Base-by-base conservation (phyloP, 2,888 invertebrate species). In the Dynastes tityus region DNA sequence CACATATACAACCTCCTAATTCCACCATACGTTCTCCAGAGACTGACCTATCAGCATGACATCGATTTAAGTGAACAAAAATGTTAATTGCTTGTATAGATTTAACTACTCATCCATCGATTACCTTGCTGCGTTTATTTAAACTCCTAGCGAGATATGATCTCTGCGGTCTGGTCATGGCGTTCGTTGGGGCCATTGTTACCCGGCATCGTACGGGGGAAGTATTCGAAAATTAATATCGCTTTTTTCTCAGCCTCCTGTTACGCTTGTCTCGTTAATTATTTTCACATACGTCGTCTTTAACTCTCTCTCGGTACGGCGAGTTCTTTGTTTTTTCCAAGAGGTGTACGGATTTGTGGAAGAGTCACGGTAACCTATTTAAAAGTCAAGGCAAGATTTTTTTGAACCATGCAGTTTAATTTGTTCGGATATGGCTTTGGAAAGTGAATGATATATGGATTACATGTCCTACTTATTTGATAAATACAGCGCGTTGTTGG, bases 51-150 rank as follows among this genome's bases (percentile, higher is more conserved):
- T 82, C 86, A 86, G 86, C 86, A 85, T 85, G 86, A 85, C 84
- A 84, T 81, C 84, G 82, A 81, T 83, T 81, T 82, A 83, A 83
- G 83, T 84, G 84, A 84, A 86, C 84, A 87, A 86, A 86, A 86
- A 87, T 86, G 85, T 87, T 87, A 87, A 87, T 87, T 87, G 86
- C 86, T 84, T 86, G 86, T 87, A 87, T 85, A 85, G 85, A 86
- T 86, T 86, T 85, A 86, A 86, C 85, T 84, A 86, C 84, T 86
- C 86, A 85, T 85, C 86, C 85, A 84, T 84, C 84, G 87, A 86
- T 86, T 85, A 85, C 85, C 82, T 81, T 79, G 82, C 37, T 53
- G 45, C 45, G 45, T 45, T 51, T 65, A 67, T 76, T 65, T 76
- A 55, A 37, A 63, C 29, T 65, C 37, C 55, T 32, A 16, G 29